A percentile compares a stretch with the other conserved stretches of the same genome.
Conservation (phyloP, 2,888 invertebrate genomes). For the Pseudanteris insignis region DNA sequence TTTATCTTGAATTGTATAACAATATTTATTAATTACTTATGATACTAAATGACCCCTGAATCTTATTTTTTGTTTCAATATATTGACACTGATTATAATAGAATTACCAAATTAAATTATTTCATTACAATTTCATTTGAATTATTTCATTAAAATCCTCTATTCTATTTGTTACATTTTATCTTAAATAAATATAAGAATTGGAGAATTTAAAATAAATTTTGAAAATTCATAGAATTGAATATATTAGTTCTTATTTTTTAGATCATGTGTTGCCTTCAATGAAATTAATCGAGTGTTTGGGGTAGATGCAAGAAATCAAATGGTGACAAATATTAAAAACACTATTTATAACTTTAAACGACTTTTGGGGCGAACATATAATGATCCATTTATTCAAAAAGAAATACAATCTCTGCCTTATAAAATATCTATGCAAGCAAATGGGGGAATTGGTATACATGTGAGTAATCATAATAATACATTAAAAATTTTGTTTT, state of each 20-base stretch:
- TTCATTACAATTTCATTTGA: background rate
- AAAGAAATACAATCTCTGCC: constrained; percentile 83
- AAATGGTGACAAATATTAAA: constrained; percentile 95
- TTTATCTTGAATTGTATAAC: no score
- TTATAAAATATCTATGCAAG: constrained; percentile 78
- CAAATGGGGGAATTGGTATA: constrained; percentile 86
- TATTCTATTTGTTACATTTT: background rate
- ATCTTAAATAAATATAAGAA: no score
- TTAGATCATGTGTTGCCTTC: constrained; percentile 95
- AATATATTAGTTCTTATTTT: constrained; percentile 57
- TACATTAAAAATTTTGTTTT: no score
- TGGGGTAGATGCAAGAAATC: constrained; percentile 96
- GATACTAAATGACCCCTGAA: no score
- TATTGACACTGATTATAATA: no score
- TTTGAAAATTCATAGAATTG: no score
- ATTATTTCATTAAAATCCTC: background rate
- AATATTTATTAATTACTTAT: no score
- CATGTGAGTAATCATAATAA: constrained; percentile 77
- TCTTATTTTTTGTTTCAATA: no score
- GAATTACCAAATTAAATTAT: background rate
- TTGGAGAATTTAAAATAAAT: background rate
- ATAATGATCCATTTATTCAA: constrained; percentile 87
- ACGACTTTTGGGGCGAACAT: constrained; percentile 89
- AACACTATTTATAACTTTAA: constrained; percentile 96
- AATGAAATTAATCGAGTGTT: constrained; percentile 90